Evolutionary conservation across 1,140 invertebrate genomes (phyloP), one percentile per base, ranked within the genome.

Genomic region (Zaprionus ornatus): DNA sequence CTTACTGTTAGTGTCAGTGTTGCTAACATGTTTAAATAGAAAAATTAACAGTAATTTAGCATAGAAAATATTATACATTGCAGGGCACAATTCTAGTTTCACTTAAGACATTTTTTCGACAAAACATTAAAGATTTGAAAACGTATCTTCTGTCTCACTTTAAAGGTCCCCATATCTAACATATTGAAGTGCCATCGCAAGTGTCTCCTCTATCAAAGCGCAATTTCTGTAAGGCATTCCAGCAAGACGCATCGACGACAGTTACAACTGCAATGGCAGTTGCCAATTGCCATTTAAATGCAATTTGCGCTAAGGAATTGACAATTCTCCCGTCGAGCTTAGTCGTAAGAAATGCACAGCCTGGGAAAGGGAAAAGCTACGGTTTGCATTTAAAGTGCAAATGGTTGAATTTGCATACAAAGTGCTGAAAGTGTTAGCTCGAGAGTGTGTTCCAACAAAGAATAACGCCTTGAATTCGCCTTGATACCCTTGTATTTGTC

Each of bases 241-340:
- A 13, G 57, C 32, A n/a, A 62, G 12, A 37, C 12, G n/a, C n/a
- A 29, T 19, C 29, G 35, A 13, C 15, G 29, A 57, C 61, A 50
- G 19, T 25, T 37, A 45, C 19, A 40, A 37, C 52, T 37, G 62
- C 54, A 54, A 60, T 59, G 13, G 25, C n/a, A 17, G 6, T 45
- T 45, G 40, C 6, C 40, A 45, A 45, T 45, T 45, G 40, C 37
- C 56, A 62, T 67, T 74, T 62, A 74, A 74, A 21, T 69, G 65
- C 71, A 74, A 74, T 68, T 74, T 68, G 32, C 25, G 48, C 63
- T 19, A 48, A 37, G 54, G 52, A 71, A 73, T 60, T 60, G 62
- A 60, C 55, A 73, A 60, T 67, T 42, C 29, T 54, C 15, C 25
- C 29, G 17, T 48, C 21, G 21, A 50, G 37, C 23, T 48, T 64